Base-by-base conservation (phyloP, 2,113 vertebrate species). In the Hippocampus comes region DNA sequence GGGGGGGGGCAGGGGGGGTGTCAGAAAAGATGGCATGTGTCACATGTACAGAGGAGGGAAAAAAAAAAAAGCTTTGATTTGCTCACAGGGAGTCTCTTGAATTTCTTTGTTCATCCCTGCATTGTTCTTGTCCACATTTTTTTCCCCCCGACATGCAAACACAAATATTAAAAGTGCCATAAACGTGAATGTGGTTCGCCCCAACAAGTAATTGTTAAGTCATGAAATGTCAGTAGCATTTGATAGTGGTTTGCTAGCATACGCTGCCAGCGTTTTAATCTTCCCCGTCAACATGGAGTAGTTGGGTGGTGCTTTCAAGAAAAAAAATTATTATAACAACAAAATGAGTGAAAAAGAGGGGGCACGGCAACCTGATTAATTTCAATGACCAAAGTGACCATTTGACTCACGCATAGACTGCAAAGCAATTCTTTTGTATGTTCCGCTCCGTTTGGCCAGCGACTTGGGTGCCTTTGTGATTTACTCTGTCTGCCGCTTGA, bases 31-130 rank as follows among this genome's bases (percentile, higher is more conserved):
- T 34, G 66, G 18, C 25, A 8, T 5, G 75, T 66, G 77, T 84
- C 73, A 68, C 64, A 66, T 68, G 75, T 82, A 78, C 74, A 70
- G 82, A 74, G 74, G 71, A 9, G 30, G 30, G 5, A 82, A 88
- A 70, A 84, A 42, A 84, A 87, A 64, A 64, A 82, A 88, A n/a
- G 78, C 41, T 86, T 79, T 81, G 83, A 91, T 90, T 86, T 74
- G 87, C 71, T 75, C 17, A 79, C 41, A 6, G 60, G 67, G 70
- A 20, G 30, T 63, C 30, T 20, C 27, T 18, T 25, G 1, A 23
- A 23, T 63, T 12, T 64, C 41, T 67, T 38, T 70, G 48, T 30
- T 18, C 12, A 42, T 0, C 61, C 42, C 15, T 30, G 70, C 59
- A 56, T 34, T 71, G 43, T 75, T 83, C 57, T 74, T 81, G 77